Base-by-base conservation (phyloP, 2,797 vertebrate species). In the Pipistrellus nathusii region DNA sequence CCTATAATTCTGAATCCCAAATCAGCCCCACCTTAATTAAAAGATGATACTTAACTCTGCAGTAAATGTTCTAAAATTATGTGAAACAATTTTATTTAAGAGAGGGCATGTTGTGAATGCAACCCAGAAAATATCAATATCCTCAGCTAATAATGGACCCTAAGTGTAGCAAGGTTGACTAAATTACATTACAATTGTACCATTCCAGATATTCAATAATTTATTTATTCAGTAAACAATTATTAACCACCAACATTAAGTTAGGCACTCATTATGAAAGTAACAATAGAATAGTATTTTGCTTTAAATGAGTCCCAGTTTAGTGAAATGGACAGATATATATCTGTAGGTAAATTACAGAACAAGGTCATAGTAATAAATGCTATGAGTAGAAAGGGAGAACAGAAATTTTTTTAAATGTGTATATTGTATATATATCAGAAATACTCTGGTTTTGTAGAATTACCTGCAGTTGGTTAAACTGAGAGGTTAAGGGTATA, bases 21-120 rank as follows among this genome's bases (percentile, higher is more conserved):
- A 71, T 83, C 15, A 82, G 35, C 66, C 11, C 25, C 21, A 27
- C 90, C 55, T 80, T 83, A 91, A 88, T 80, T 92, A 91, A 94
- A 94, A 88, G 38, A 59, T 64, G 38, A 77, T 32, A 77, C 3
- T 55, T 86, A 76, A 30, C 8, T 30, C n/a, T 53, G 71, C 46
- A 62, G 32, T 23, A 73, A 68, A 7, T 25, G 1, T 77, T 73
- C 41, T 73, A 92, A 92, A 92, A 76, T 82, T 87, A 44, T 51
- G 72, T 38, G 48, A 62, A 90, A 90, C 38, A 46, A 87, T 73
- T 64, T 62, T 75, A 69, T 78, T 88, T 30, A 68, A 81, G 27
- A 94, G 57, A n/a, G 5, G 2, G 27, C 2, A 59, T 62, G 2
- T 91, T 69, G 10, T 73, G 20, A 68, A n/a, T 72, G n/a, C 93